Conservation (phyloP, 2,113 vertebrate genomes). For the Catharus minimus region DNA sequence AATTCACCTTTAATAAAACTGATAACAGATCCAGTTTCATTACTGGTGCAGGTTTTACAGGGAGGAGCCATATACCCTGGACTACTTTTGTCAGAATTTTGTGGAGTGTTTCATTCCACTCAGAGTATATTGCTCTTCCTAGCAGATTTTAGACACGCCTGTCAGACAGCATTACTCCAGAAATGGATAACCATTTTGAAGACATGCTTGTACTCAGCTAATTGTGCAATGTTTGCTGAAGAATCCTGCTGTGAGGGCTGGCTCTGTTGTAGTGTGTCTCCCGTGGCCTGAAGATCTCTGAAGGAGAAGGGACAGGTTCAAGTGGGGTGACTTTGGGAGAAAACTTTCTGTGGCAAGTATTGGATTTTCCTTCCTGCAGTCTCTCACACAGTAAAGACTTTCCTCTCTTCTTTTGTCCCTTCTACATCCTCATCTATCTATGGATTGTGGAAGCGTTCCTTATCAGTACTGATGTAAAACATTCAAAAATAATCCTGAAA, state of each 20-base stretch:
- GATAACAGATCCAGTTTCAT: background rate
- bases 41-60: background rate
- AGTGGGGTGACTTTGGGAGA: background rate
- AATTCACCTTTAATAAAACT: background rate
- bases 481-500: background rate
- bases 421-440: background rate
- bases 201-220: background rate
- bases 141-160: conserved; percentile 6
- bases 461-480: background rate
- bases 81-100: background rate
- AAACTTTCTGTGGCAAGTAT: background rate
- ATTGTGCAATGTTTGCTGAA: background rate
- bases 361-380: background rate
- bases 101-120: background rate
- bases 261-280: background rate
- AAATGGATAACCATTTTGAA: background rate
- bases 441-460: background rate
- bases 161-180: conserved; percentile 14
- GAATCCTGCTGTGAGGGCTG: background rate
- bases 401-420: background rate
- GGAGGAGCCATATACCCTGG: background rate
- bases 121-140: background rate
- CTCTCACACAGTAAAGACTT: background rate
- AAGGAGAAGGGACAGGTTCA: conserved; percentile 13
- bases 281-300: background rate